Evolutionary conservation across 2,797 vertebrate genomes (phyloP).

Genomic region (Sitta carolinensis): DNA sequence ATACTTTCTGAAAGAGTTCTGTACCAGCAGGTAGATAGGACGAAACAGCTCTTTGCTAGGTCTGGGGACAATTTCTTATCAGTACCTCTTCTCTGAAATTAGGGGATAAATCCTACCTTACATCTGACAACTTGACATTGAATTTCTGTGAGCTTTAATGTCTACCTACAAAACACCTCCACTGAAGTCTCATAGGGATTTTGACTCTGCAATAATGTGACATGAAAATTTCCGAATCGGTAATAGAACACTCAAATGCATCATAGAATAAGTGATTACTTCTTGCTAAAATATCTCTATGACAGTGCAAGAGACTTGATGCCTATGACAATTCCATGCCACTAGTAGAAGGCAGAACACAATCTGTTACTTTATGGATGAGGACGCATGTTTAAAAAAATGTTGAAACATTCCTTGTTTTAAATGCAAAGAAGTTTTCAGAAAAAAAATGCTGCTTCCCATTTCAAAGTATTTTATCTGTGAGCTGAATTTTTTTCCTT

Average conservation of each 20-base stretch:
- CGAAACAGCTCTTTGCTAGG: not conserved
- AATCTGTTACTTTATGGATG: not conserved
- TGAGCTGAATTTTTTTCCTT: not conserved
- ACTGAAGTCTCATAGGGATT: not conserved
- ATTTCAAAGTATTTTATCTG: not conserved
- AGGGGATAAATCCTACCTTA: not conserved
- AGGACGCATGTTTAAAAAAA: not conserved
- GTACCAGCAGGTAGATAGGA: not conserved
- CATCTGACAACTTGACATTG: not conserved
- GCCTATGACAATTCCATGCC: not conserved
- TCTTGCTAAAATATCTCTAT: not conserved
- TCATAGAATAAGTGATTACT: not conserved
- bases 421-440: not conserved
- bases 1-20: not conserved
- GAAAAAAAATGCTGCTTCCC: not conserved
- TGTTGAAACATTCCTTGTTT: not conserved
- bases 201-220: not conserved
- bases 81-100: not conserved
- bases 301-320: not conserved
- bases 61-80: not conserved
- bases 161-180: not conserved
- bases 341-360: not conserved
- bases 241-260: not conserved
- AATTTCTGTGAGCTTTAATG: not conserved
- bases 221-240: not conserved